Evolutionary conservation across 2,888 invertebrate genomes (phyloP), one percentile per base, ranked within the genome.

Genomic region (Eupithecia pulchellata): DNA sequence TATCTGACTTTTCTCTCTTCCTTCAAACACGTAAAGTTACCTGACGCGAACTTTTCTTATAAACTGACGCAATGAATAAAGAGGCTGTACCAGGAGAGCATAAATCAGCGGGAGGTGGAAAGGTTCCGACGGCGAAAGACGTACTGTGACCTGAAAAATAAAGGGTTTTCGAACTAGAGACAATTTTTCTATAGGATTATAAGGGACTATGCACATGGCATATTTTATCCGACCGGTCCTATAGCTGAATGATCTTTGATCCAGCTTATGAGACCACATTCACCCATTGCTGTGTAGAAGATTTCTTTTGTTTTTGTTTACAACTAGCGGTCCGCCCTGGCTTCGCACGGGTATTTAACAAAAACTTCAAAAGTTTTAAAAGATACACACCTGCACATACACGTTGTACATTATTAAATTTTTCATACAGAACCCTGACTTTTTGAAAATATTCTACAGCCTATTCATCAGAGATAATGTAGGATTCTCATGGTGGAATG

Each of bases 91-190:
- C 68, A 75, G 72, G 76, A 58, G 68, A 64, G 36, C 76, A 76
- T 76, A 77, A 77, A 77, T 77, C 76, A 74, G 61, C 11, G 68
- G 69, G 72, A 76, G 76, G 76, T 77, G 75, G 77, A 71, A 73
- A 73, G 72, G 61, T 76, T 77, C 77, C 77, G 75, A 75, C 76
- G 61, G 57, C 32, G 60, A 42, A 64, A 71, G 66, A 73, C 71
- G 66, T 67, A 65, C 60, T 13, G 52, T 52, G 11, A 60, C 69
- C 72, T 42, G 64, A 67, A 68, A 69, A 67, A 73, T 61, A 66
- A 58, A 63, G 63, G 67, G 61, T 34, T 34, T 61, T 61, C 25
- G 61, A 25, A 34, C 61, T 30, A 32, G 61, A 32, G 20, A 34
- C 34, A 25, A 34, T 11, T n/a, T 34, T 13, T 34, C 32, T 60